Conservation (phyloP, 2,888 invertebrate species). For the Stenotaenia linearis region DNA sequence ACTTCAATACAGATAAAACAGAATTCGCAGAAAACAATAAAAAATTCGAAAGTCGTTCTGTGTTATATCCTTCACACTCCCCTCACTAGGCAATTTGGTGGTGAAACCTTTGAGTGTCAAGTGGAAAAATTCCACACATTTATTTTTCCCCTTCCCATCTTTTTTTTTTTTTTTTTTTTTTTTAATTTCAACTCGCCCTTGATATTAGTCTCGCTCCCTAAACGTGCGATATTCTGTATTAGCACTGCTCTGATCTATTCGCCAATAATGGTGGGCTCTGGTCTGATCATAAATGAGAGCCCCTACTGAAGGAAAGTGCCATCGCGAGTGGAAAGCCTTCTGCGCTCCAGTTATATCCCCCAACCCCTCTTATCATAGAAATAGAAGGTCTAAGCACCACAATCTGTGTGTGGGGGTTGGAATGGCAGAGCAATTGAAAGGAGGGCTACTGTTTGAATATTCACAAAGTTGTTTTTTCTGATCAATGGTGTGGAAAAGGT, state of each 20-base stretch:
- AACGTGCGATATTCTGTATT: neutral
- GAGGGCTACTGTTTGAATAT: neutral
- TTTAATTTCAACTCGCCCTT: neutral
- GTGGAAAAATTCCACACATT: neutral
- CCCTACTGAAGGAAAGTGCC: neutral
- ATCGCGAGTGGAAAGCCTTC: neutral
- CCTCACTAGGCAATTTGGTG: neutral
- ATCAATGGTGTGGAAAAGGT: too few relatives aligned
- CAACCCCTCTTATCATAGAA: neutral
- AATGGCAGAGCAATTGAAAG: neutral
- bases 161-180: neutral
- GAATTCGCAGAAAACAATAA: neutral
- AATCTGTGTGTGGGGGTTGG: neutral
- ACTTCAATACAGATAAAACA: too few relatives aligned
- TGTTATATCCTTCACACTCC: neutral
- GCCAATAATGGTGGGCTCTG: neutral
- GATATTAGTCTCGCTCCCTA: neutral
- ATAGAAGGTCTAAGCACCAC: neutral
- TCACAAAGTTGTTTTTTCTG: too few relatives aligned
- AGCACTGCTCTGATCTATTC: neutral
- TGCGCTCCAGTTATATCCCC: neutral
- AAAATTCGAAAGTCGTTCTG: neutral
- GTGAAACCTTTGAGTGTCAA: neutral
- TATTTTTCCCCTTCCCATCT: neutral
- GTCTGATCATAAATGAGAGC: neutral